Evolutionary conservation across 2,113 vertebrate species (phyloP).

Genomic region (Rhinopomastus cyanomelas): DNA sequence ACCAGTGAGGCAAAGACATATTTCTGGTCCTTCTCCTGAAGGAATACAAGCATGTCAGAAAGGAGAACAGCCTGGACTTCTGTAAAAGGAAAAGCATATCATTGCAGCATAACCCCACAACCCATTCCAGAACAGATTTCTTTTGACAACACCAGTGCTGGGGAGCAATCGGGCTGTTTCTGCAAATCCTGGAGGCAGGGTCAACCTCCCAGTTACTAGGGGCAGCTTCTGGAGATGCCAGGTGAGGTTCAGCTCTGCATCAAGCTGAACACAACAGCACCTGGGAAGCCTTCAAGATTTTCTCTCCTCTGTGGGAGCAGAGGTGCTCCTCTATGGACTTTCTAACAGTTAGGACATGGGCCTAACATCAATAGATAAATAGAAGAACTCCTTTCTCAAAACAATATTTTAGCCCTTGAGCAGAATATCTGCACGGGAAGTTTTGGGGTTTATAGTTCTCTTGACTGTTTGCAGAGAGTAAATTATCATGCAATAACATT

Average conservation of each 20-base stretch:
- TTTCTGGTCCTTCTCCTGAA: conserved; percentile 98
- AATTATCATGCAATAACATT: conserved; percentile 35
- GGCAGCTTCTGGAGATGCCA: neutral
- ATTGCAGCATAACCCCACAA: neutral
- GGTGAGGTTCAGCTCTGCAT: neutral
- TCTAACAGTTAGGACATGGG: neutral
- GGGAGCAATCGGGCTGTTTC: neutral
- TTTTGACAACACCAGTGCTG: neutral
- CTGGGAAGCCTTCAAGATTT: neutral
- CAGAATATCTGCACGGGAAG: conserved; percentile 21
- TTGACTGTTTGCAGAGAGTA: conserved; percentile 8
- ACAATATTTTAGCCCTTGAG: conserved; percentile 6
- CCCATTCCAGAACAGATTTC: neutral
- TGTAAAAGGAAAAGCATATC: conserved; percentile 45
- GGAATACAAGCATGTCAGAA: conserved; percentile 89
- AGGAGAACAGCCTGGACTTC: conserved; percentile 93
- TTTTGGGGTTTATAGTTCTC: conserved; percentile 35
- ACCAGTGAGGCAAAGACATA: conserved; percentile 94
- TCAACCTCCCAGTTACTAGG: neutral
- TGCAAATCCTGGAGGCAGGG: neutral
- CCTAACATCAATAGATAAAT: neutral
- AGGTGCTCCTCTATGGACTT: neutral
- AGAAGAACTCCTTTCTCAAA: neutral
- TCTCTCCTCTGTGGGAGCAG: neutral
- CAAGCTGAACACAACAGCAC: neutral